phyloP scores from a whole-genome alignment of 1,140 invertebrate genomes.

The Heliothis subflexa region DNA sequence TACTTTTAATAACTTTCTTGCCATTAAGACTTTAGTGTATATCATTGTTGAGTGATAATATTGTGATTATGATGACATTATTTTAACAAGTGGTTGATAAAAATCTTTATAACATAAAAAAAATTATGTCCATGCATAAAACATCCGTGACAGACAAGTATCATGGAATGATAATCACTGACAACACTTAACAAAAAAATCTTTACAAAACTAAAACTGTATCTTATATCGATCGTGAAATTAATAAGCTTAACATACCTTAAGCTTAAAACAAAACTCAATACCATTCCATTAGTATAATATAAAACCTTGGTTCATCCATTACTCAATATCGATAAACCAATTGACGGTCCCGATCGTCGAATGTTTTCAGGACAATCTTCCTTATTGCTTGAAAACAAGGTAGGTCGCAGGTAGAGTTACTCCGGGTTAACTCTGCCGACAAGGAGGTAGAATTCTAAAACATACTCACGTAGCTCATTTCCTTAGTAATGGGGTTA shows the following conservation, averaged over 20 bases:
- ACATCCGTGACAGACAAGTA: too few relatives aligned
- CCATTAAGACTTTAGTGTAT: not conserved
- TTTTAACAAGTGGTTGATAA: too few relatives aligned
- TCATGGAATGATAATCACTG: too few relatives aligned
- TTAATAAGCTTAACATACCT: not conserved
- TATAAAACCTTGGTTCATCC: constrained; percentile 8
- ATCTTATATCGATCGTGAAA: too few relatives aligned
- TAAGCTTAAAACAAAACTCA: not conserved
- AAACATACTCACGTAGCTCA: constrained; percentile 82
- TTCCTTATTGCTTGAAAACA: constrained; percentile 37
- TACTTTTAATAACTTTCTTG: not conserved
- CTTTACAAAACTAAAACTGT: too few relatives aligned
- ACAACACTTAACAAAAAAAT: too few relatives aligned
- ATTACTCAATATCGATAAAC: constrained; percentile 33
- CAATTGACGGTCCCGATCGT: constrained; percentile 20
- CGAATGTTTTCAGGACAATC: constrained; percentile 36
- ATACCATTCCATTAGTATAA: not conserved
- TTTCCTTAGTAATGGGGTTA: constrained; percentile 83
- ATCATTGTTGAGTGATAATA: not conserved
- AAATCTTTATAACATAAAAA: too few relatives aligned
- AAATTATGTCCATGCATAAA: too few relatives aligned
- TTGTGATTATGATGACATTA: too few relatives aligned
- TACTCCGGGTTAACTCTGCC: constrained; percentile 25
- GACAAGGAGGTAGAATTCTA: constrained; percentile 61
- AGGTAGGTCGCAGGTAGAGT: constrained; percentile 19